A percentile compares a stretch with the other conserved stretches of the same genome.
These are phyloP conservation scores for Formica selysi DNA, from an alignment of 1,140 invertebrate genomes.

Conservation along the genomic window DNA sequence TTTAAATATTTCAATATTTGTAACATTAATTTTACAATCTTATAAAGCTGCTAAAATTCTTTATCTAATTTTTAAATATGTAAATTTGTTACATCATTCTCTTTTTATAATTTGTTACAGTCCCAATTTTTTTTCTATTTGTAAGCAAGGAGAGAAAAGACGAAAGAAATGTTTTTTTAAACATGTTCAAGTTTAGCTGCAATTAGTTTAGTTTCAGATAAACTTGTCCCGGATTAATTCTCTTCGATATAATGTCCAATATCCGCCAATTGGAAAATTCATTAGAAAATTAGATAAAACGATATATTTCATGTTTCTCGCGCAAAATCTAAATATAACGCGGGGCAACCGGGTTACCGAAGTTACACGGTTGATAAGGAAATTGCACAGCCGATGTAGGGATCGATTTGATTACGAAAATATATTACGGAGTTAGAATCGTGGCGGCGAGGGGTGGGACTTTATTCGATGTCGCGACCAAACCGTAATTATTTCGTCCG, in stretches of 20 bases:
- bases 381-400: slow-evolving; percentile 28
- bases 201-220: not conserved
- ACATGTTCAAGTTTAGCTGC: not conserved
- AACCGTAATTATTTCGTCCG: slow-evolving; percentile 54
- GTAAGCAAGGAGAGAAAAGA: not conserved
- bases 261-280: not conserved
- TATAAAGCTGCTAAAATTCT: not conserved
- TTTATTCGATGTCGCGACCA: not conserved
- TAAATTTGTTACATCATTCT: not conserved
- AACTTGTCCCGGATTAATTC: not conserved
- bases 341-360: not conserved
- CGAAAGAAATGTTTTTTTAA: not conserved
- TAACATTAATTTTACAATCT: slow-evolving; percentile 10
- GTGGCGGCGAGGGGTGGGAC: not conserved
- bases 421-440: slow-evolving; percentile 11
- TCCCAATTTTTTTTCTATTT: not conserved
- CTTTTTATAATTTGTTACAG: not conserved
- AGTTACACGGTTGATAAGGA: slow-evolving; percentile 43
- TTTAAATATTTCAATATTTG: not conserved
- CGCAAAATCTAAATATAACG: not conserved
- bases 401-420: slow-evolving; percentile 16
- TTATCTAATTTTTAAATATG: not conserved
- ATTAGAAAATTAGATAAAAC: not conserved
- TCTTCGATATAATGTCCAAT: not conserved
- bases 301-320: not conserved